Percentiles rank a stretch among this genome's conserved stretches.
Conservation (phyloP, 2,113 vertebrate genomes). For the Apteryx owenii region DNA sequence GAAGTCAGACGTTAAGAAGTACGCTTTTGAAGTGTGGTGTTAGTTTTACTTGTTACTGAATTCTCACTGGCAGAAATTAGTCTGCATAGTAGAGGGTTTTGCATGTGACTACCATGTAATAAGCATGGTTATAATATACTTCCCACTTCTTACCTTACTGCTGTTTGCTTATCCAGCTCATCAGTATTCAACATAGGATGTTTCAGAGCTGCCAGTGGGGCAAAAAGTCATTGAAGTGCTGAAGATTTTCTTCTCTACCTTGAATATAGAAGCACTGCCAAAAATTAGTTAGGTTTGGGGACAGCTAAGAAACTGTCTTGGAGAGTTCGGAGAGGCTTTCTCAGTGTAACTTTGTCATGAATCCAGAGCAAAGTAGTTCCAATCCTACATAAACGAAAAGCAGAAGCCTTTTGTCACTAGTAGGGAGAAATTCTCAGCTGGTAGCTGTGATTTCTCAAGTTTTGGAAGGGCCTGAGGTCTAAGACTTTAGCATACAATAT, state of each 20-base stretch:
- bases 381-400: background rate
- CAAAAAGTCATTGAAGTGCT: background rate
- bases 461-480: background rate
- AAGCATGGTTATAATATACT: background rate
- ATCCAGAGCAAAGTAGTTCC: background rate
- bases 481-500: background rate
- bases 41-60: background rate
- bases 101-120: background rate
- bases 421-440: background rate
- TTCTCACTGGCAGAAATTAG: background rate
- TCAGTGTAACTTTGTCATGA: background rate
- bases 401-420: background rate
- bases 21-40: background rate
- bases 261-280: background rate
- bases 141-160: background rate
- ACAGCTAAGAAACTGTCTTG: background rate
- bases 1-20: background rate
- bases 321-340: background rate
- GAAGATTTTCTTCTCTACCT: background rate
- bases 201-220: background rate
- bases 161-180: background rate
- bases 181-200: rapidly evolving
- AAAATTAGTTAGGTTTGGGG: background rate
- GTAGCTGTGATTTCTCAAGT: background rate
- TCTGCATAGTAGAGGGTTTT: background rate